A percentile compares a stretch with the other conserved stretches of the same genome.
These are phyloP conservation scores for Andrena haemorrhoa DNA, from an alignment of 2,888 invertebrate species.

Conservation along the genomic window DNA sequence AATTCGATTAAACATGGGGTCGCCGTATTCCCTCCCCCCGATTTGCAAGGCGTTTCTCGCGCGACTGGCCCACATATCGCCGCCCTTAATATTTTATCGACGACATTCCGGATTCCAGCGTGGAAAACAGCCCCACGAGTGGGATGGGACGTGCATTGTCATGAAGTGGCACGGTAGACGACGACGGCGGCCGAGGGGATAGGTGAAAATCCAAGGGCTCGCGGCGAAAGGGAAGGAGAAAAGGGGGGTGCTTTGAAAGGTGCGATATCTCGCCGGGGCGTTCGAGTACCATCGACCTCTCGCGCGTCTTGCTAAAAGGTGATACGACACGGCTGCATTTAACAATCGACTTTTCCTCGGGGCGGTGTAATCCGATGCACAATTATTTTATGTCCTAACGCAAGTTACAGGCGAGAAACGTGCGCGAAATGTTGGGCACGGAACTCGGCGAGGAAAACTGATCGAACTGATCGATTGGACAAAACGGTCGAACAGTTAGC, in stretches of 20 bases:
- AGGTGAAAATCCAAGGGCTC: constrained; percentile 51
- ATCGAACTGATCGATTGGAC: too few relatives aligned
- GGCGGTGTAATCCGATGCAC: neutral
- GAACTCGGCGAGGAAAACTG: too few relatives aligned
- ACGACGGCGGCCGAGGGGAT: constrained; percentile 58
- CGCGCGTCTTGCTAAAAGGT: constrained; percentile 74
- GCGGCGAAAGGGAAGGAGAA: constrained; percentile 54
- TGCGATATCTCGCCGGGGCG: constrained; percentile 72
- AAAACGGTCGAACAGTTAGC: too few relatives aligned
- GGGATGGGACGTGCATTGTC: constrained; percentile 78
- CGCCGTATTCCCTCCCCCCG: neutral
- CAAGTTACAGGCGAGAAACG: neutral
- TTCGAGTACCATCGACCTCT: constrained; percentile 80
- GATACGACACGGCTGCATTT: constrained; percentile 78
- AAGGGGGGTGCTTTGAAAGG: constrained; percentile 71
- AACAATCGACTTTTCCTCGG: constrained; percentile 50
- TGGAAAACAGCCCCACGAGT: constrained; percentile 57
- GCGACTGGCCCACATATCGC: constrained; percentile 58
- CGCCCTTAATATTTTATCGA: constrained; percentile 71
- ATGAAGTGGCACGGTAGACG: constrained; percentile 73
- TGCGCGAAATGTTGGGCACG: too few relatives aligned
- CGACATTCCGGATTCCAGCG: constrained; percentile 68
- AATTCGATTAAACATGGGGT: constrained; percentile 21
- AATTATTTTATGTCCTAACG: constrained; percentile 10
- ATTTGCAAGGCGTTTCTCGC: constrained; percentile 46